phyloP scores from a whole-genome alignment of 2,888 invertebrate species.

The Agrochola litura region DNA sequence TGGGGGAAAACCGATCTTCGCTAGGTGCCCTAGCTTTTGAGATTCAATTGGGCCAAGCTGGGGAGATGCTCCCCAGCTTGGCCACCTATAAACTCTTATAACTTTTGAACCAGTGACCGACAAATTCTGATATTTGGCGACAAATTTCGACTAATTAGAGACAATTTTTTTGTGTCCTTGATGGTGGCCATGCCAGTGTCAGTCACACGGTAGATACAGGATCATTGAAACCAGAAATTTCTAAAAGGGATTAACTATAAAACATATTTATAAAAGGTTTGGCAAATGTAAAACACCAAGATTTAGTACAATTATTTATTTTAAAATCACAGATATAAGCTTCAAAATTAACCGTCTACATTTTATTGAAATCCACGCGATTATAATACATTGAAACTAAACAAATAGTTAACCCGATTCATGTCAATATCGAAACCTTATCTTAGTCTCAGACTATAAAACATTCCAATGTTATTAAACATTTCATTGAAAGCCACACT shows the following conservation, averaged over 20 bases:
- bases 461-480: neutral
- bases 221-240: neutral
- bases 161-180: no score
- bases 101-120: no score
- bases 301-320: conserved; percentile 63
- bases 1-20: no score
- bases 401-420: conserved; percentile 13
- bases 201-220: no score
- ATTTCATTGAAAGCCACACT: neutral
- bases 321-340: conserved; percentile 68
- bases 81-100: no score
- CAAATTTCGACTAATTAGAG: no score
- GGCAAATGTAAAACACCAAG: neutral
- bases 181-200: no score
- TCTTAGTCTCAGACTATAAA: conserved; percentile 18
- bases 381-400: conserved; percentile 23
- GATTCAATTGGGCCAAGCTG: no score
- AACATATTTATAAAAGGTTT: neutral
- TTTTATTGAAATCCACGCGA: conserved; percentile 46
- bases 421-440: conserved; percentile 18
- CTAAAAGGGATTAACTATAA: neutral
- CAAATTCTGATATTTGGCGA: no score
- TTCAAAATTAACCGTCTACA: conserved; percentile 61
- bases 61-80: no score
- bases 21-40: no score